Base-by-base conservation (phyloP, 2,797 vertebrate species). In the Acridotheres tristis region DNA sequence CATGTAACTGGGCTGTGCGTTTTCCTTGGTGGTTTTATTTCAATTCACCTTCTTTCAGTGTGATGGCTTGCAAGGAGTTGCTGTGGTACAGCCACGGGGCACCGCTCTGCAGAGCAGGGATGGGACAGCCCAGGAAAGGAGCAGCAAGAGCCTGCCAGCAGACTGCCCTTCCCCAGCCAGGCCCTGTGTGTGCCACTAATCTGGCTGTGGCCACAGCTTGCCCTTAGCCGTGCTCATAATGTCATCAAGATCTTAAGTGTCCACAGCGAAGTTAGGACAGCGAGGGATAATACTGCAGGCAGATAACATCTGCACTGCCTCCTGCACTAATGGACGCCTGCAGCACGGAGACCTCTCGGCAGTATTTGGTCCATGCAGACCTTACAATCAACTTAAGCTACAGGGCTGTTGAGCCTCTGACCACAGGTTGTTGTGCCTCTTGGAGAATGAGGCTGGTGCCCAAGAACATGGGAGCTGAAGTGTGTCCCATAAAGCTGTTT, bases 231-330 rank as follows among this genome's bases (percentile, higher is more conserved):
- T 9, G 2, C 90, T 94, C 74, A 32, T 91, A 89, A 94, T 89
- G 85, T 92, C 94, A 94, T 94, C 89, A 91, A 91, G 89, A 95
- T 91, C 88, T 95, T 96, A 93, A 94, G 80, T 86, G 80, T 79
- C 82, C 89, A 88, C 69, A 92, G 89, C 22, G 9, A 88, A 73
- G 94, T 91, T 88, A 76, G 93, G 93, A 42, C 74, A 91, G 88
- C 6, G 3, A 93, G 80, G 95, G 90, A 95, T 93, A 66, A 80
- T 93, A 54, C 71, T 9, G 2, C 40, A 54, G 83, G 27, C 75
- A 77, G 95, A 93, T 95, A 95, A 87, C 74, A 95, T 96, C 96
- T 88, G 91, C 48, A 4, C 88, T 90, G 93, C 95, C 93, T 95
- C 94, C 90, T 79, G 90, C 23, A 2, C 90, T 94, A 94, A 95